Evolutionary conservation across 1,140 invertebrate genomes (phyloP).

Genomic region (Lasaia peninsularis): DNA sequence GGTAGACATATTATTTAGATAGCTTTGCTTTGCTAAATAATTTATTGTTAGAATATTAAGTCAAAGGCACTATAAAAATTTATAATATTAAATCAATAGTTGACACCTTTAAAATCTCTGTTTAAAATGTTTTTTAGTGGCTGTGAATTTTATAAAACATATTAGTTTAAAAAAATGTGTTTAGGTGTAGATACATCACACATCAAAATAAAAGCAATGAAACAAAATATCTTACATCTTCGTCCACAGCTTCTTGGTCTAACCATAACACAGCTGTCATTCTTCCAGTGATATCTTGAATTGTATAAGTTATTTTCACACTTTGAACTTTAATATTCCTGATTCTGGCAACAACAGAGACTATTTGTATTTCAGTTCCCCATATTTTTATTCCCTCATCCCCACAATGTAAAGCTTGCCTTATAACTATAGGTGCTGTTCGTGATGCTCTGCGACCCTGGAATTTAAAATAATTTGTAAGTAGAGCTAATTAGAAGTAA

Average conservation of each 20-base stretch:
- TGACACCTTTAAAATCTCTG: no score
- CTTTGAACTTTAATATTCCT: slow-evolving; percentile 78
- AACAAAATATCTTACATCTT: slow-evolving; percentile 48
- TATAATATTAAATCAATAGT: no score
- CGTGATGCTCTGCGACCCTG: slow-evolving; percentile 64
- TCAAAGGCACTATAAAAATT: no score
- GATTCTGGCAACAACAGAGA: slow-evolving; percentile 79
- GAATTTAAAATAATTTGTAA: slow-evolving; percentile 23
- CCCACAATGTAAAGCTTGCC: slow-evolving; percentile 75
- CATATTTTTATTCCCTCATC: slow-evolving; percentile 79
- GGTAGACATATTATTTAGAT: no score
- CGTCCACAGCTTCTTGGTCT: slow-evolving; percentile 76
- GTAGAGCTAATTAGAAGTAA: no score
- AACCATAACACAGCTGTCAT: slow-evolving; percentile 78
- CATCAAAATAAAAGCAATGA: neutral
- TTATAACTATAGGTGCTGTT: slow-evolving; percentile 79
- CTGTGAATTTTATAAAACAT: no score
- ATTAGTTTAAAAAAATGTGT: neutral
- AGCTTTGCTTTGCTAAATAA: no score
- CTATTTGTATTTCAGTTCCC: slow-evolving; percentile 75
- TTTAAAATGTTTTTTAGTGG: no score
- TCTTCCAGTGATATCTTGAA: slow-evolving; percentile 81
- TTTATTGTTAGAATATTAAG: no score
- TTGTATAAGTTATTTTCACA: slow-evolving; percentile 80
- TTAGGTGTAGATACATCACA: no score